Conservation (phyloP, 2,888 invertebrate species). For the Falcaria lacertinaria region DNA sequence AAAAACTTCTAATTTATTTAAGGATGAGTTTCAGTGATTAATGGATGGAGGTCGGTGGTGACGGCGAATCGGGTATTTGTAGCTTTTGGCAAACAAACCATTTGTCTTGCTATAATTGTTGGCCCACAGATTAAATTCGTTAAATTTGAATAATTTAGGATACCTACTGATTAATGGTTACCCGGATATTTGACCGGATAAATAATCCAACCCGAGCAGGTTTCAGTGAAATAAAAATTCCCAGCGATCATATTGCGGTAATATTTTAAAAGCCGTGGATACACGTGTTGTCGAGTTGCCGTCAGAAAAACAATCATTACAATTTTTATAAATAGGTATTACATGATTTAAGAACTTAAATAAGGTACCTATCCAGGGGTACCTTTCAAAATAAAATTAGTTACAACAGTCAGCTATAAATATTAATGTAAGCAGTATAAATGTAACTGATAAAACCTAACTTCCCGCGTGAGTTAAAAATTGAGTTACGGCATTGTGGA, state of each 20-base stretch:
- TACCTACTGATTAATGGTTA: slow-evolving; percentile 31
- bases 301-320: too few species aligned
- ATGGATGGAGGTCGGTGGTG: slow-evolving; percentile 11
- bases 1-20: slow-evolving; percentile 19
- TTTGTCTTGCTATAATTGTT: slow-evolving; percentile 29
- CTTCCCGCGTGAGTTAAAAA: too few species aligned
- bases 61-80: slow-evolving; percentile 14
- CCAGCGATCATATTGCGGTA: not conserved
- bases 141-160: slow-evolving; percentile 18
- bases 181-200: slow-evolving; percentile 14
- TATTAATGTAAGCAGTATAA: too few species aligned
- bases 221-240: slow-evolving; percentile 18
- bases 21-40: slow-evolving; percentile 16
- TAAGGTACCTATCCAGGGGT: too few species aligned
- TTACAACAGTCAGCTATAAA: too few species aligned
- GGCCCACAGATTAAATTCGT: slow-evolving; percentile 32
- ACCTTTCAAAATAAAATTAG: too few species aligned
- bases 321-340: too few species aligned
- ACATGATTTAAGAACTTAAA: too few species aligned
- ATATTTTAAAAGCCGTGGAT: too few species aligned
- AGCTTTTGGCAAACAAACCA: slow-evolving; percentile 29
- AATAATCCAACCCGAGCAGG: slow-evolving; percentile 10
- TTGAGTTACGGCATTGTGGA: too few species aligned
- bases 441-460: too few species aligned
- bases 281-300: too few species aligned